Base-by-base conservation (phyloP, 1,140 invertebrate genomes). In the Octopus sinensis region DNA sequence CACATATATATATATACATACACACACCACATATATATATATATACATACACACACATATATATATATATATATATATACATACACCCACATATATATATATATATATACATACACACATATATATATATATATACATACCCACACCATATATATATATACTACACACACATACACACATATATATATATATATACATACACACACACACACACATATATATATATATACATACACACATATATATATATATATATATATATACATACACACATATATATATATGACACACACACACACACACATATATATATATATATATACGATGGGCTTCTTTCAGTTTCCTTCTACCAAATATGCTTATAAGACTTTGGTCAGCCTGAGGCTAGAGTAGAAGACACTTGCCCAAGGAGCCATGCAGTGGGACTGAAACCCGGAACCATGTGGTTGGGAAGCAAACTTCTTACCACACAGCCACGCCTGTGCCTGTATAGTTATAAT, bases 141-240 rank as follows among this genome's bases (percentile, higher is more conserved):
- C n/a, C n/a, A n/a, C n/a, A n/a, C n/a, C n/a, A n/a, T n/a, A n/a
- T n/a, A n/a, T n/a, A n/a, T 77, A 77, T 77, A 77, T 77, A 77
- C 51, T 43, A 77, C 51, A 77, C 13, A 77, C 23, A 77, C 23
- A 77, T 43, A 77, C 23, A 77, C 51, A 52, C 43, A 77, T 77
- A 77, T 77, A 77, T 53, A 53, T 53, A 77, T 77, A 51, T 53
- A 77, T 77, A 77, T 77, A 77, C 13, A 51, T 77, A 76, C 6
- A 77, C 23, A 77, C 23, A 51, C 6, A 77, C 7, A 52, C 23
- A 51, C 7, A 77, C 43, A 77, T 77, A 52, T 53, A 77, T 77
- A 77, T 77, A 7, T 6, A 4, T 4, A 7, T 7, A 51, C 23
- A 77, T 43, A 71, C 12, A 71, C 68, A 71, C 68, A 71, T 71